Evolutionary conservation across 2,797 vertebrate species (phyloP), one percentile per base, ranked within the genome.

Genomic region (Enoplosus armatus): DNA sequence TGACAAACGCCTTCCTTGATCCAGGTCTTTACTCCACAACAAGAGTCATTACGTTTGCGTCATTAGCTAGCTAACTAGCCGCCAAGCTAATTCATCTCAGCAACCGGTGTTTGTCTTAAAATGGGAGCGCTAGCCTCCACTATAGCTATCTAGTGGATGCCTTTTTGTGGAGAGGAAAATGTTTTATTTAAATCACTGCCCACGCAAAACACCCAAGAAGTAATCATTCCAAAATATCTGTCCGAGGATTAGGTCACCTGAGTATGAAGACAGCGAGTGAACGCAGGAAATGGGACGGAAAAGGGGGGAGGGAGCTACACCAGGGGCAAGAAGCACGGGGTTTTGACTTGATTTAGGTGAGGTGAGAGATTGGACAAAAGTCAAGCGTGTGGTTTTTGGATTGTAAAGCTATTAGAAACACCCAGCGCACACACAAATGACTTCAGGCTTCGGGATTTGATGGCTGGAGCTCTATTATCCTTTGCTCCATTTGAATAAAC

Each of bases 401-500:
- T 77, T 70, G 62, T 71, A 75, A 77, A 80, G 47, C 75, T 51
- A 82, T 85, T 83, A 85, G 58, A 79, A 86, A 79, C 79, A 71
- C 43, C 62, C 37, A 31, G 8, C n/a, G 37, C 62, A 64, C 56
- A 89, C 72, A 82, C 77, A 82, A 48, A 90, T 71, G 79, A 79
- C 78, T 86, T 70, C 69, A 88, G 82, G 85, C 81, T 71, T 65
- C 54, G 83, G 84, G 81, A 81, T 79, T 74, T 65, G 77, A 87
- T 35, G 84, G 79, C 71, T 12, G 10, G 26, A 62, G 59, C 60
- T 48, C 68, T 90, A 74, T 93, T 89, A 86, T 92, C 75, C 75
- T 90, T 85, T 59, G 64, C 77, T 79, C 43, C 71, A 59, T 87
- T 90, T 78, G 89, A 86, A 88, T 89, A 91, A 93, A 87, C 89